Evolutionary conservation across 2,888 invertebrate genomes (phyloP).

Genomic region (Tanypteryx hageni): DNA sequence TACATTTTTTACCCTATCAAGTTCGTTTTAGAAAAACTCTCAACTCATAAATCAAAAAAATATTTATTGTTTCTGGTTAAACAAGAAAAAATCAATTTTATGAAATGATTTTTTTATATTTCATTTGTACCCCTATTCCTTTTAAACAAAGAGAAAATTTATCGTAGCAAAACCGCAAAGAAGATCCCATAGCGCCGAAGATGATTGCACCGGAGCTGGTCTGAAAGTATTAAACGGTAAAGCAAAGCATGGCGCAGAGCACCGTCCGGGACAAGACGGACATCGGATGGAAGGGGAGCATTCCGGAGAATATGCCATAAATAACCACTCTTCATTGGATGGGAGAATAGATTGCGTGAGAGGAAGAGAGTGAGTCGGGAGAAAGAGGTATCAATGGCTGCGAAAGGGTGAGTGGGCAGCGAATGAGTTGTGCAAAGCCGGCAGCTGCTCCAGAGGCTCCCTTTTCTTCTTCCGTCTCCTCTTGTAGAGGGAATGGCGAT

Average conservation of each 20-base stretch:
- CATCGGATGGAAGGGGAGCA: background rate
- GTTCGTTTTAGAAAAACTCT: too few relatives aligned
- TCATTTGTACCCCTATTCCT: background rate
- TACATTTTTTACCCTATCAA: too few relatives aligned
- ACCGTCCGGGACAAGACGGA: constrained; percentile 14
- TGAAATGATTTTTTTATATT: too few relatives aligned
- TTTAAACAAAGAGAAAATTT: constrained; percentile 17
- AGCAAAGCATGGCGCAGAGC: background rate
- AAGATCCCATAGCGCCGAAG: background rate
- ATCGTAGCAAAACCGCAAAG: background rate
- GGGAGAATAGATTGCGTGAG: constrained; percentile 36
- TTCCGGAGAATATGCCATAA: constrained; percentile 48
- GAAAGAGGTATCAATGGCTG: background rate
- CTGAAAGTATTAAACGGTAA: background rate
- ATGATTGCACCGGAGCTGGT: background rate
- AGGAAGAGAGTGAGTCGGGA: constrained; percentile 21
- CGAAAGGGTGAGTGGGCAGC: background rate
- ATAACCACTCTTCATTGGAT: constrained; percentile 42
- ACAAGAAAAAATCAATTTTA: too few relatives aligned
- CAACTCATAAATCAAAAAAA: too few relatives aligned
- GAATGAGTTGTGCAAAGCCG: constrained; percentile 40
- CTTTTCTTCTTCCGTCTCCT: background rate
- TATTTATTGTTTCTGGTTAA: too few relatives aligned
- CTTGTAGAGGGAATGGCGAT: constrained; percentile 14
- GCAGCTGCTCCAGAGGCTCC: constrained; percentile 47